These are phyloP conservation scores for Stichodactyla mertensii DNA, from an alignment of 64 coral and sea anemone genomes.

Conservation along the genomic window DNA sequence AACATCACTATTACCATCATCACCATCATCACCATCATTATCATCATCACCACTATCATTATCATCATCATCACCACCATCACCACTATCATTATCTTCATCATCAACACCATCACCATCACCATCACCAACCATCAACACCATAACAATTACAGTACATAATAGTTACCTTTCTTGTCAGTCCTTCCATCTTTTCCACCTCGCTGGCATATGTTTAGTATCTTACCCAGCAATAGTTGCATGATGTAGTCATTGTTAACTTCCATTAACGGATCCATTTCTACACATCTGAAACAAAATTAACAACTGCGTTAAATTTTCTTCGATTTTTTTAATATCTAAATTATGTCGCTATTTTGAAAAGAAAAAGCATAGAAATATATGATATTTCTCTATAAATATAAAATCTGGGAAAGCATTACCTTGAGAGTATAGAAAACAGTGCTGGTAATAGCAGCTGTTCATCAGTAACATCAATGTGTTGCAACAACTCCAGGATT, in stretches of 20 bases:
- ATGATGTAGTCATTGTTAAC: conserved; percentile 65
- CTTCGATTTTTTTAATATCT: too few species aligned
- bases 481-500: conserved; percentile 71
- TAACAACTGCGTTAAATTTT: too few species aligned
- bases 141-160: too few species aligned
- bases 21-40: not conserved
- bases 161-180: not conserved
- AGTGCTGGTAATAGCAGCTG: conserved; percentile 56
- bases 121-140: not conserved
- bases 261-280: conserved; percentile 47
- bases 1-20: not conserved
- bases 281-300: conserved; percentile 57
- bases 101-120: not conserved
- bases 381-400: not conserved
- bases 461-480: conserved; percentile 48
- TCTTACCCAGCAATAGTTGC: conserved; percentile 70
- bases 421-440: conserved; percentile 76
- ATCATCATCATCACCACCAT: not conserved
- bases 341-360: too few species aligned
- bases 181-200: not conserved
- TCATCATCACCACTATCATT: not conserved
- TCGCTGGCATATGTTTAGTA: conserved; percentile 59
- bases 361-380: not conserved
- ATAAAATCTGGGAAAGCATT: not conserved
- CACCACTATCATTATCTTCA: not conserved